phyloP scores from a whole-genome alignment of 2,888 invertebrate species.

The Tridacna crocea region DNA sequence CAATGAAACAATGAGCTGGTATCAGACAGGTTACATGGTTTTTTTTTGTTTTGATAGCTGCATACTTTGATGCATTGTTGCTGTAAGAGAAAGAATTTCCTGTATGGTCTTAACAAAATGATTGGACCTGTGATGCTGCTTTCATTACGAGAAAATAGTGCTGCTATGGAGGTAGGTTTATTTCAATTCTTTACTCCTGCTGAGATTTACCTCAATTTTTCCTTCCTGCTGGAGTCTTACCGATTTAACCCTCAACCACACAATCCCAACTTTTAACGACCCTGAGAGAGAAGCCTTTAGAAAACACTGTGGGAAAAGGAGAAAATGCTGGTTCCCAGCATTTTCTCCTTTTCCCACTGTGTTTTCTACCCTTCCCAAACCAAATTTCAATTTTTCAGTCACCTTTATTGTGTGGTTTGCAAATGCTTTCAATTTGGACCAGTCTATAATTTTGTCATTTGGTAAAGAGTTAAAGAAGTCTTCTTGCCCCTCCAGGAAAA shows the following conservation, averaged over 20 bases:
- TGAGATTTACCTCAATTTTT: no score
- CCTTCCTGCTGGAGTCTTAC: neutral
- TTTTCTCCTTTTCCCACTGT: neutral
- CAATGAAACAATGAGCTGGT: no score
- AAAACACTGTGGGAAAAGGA: neutral
- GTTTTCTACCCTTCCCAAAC: no score
- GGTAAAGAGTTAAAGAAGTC: no score
- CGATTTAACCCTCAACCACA: neutral
- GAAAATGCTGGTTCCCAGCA: neutral
- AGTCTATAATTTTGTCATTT: no score
- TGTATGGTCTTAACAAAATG: constrained; percentile 88
- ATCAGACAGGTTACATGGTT: no score
- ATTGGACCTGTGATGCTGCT: constrained; percentile 90
- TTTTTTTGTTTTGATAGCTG: constrained; percentile 75
- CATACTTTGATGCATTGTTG: constrained; percentile 87
- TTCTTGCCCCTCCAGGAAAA: no score
- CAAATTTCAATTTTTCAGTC: no score
- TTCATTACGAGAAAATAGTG: constrained; percentile 88
- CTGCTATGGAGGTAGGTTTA: constrained; percentile 83
- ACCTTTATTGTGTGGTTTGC: no score
- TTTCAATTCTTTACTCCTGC: no score
- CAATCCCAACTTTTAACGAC: neutral
- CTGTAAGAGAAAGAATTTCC: constrained; percentile 90
- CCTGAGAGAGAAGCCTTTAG: neutral
- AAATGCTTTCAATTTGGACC: no score